These are phyloP conservation scores for Tympanoctomys barrerae DNA, from an alignment of 2,797 vertebrate genomes.

Conservation along the genomic window DNA sequence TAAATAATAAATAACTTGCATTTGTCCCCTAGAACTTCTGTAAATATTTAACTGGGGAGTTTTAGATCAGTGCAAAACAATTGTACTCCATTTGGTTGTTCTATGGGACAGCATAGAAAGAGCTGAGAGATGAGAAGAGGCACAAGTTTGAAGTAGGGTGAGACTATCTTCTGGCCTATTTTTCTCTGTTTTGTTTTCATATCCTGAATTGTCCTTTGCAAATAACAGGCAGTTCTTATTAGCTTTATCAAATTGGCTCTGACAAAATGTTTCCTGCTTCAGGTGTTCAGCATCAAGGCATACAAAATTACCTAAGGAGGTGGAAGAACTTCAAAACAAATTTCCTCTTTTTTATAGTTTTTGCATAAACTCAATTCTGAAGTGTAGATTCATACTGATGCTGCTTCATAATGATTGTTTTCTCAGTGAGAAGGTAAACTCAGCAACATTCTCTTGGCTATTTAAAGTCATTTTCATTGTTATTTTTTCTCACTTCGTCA, in stretches of 20 bases:
- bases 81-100: neutral
- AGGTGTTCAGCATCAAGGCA: neutral
- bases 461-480: slow-evolving; percentile 26
- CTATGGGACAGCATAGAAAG: neutral
- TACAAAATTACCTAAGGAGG: neutral
- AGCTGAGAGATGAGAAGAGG: fast-evolving
- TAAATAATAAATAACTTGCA: neutral
- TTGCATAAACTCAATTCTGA: neutral
- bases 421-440: slow-evolving; percentile 40
- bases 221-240: neutral
- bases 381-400: neutral
- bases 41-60: neutral
- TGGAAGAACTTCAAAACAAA: neutral
- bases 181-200: neutral
- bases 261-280: neutral
- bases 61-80: neutral
- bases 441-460: slow-evolving; percentile 25
- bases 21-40: neutral
- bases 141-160: fast-evolving
- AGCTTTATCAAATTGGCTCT: neutral
- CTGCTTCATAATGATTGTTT: neutral
- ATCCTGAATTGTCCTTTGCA: neutral
- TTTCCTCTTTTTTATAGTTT: neutral
- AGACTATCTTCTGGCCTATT: neutral
- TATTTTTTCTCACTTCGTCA: slow-evolving; percentile 52